Conservation (phyloP, 2,888 invertebrate species). For the Sipunculus nudus region DNA sequence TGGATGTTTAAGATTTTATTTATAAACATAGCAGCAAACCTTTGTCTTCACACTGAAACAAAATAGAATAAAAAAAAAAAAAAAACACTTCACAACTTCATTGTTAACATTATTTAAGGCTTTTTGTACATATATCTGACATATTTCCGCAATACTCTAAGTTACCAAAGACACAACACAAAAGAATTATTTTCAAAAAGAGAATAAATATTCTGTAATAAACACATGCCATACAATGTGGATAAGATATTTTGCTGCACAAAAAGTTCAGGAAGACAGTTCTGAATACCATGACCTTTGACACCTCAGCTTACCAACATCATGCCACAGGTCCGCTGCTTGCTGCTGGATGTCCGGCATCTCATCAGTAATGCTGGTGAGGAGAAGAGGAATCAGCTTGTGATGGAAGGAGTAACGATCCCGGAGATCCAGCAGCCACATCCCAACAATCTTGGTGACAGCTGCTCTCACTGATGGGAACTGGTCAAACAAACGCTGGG, state of each 20-base stretch:
- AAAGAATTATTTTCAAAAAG: background rate
- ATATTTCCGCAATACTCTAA: too few relatives aligned
- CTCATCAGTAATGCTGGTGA: slow-evolving; percentile 86
- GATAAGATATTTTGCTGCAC: background rate
- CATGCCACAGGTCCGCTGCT: slow-evolving; percentile 64
- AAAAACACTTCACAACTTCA: too few relatives aligned
- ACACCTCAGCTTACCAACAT: slow-evolving; percentile 56
- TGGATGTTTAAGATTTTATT: too few relatives aligned
- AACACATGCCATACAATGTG: background rate
- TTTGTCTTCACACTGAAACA: too few relatives aligned
- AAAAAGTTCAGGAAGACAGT: background rate
- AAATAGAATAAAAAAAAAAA: too few relatives aligned
- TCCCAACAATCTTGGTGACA: slow-evolving; percentile 80
- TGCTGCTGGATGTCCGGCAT: slow-evolving; percentile 72
- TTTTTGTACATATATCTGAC: too few relatives aligned
- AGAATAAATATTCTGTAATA: background rate
- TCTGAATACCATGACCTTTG: background rate
- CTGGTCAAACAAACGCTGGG: slow-evolving; percentile 87
- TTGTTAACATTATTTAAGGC: too few relatives aligned
- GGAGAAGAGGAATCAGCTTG: slow-evolving; percentile 82
- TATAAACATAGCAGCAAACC: too few relatives aligned
- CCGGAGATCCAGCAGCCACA: slow-evolving; percentile 79
- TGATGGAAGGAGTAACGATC: slow-evolving; percentile 92
- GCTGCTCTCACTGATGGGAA: slow-evolving; percentile 80
- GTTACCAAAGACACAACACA: too few relatives aligned